Conservation (phyloP, 2,888 invertebrate genomes). For the Poecilus cupreus region DNA sequence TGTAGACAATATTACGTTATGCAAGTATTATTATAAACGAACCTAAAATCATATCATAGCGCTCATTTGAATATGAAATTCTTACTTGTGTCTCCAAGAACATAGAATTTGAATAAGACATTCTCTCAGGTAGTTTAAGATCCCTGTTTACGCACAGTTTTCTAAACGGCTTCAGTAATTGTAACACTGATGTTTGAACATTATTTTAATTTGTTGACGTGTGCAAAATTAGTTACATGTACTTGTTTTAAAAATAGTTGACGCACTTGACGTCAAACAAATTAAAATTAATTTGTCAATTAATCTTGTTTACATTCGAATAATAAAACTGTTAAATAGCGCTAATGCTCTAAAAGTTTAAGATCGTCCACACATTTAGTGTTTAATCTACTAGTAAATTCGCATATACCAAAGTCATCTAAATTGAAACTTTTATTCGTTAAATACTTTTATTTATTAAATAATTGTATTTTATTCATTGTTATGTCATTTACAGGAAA, state of each 20-base stretch:
- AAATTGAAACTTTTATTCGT: too few species aligned
- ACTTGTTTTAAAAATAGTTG: background rate
- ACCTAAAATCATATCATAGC: background rate
- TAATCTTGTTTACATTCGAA: background rate
- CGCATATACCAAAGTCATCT: too few species aligned
- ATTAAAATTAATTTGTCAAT: conserved; percentile 14
- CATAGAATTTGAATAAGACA: conserved; percentile 37
- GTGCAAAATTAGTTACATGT: background rate
- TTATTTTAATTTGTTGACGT: conserved; percentile 33
- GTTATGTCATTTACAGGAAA: too few species aligned
- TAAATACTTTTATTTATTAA: too few species aligned
- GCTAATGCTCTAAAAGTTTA: background rate
- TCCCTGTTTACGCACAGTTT: conserved; percentile 1
- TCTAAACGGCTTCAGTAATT: conserved; percentile 21
- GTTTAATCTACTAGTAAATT: too few species aligned
- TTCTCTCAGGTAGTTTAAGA: conserved; percentile 5
- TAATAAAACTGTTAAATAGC: too few species aligned
- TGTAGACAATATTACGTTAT: background rate
- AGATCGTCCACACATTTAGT: too few species aligned
- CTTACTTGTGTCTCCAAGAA: background rate
- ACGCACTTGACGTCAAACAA: background rate
- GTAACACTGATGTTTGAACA: conserved; percentile 12
- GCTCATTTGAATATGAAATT: conserved; percentile 31
- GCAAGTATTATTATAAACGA: background rate
- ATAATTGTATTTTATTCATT: too few species aligned